Evolutionary conservation across 2,797 vertebrate species (phyloP), one percentile per base, ranked within the genome.

Genomic region (Eidolon dupreanum): DNA sequence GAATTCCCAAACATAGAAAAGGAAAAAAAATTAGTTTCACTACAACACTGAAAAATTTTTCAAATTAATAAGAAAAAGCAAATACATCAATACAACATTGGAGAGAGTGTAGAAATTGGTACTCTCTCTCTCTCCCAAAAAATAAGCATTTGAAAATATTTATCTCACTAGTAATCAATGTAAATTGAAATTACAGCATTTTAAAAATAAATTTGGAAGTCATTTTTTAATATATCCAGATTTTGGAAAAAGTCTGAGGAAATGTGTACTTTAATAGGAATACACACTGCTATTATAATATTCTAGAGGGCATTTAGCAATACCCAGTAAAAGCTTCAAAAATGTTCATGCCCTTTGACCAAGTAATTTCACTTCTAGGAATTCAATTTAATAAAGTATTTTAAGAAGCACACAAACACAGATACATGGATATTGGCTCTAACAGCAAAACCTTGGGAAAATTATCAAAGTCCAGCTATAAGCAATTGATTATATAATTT

Each of bases 351-450:
- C 16, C 61, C 41, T 95, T 70, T 96, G 55, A 74, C 11, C 68
- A 93, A 81, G 59, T 31, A 86, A 85, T 85, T 95, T 93, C 16
- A 74, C 49, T 88, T 93, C 63, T 95, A 94, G 7, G 41, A 82
- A 86, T 85, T 95, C 24, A 83, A 70, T 4, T 26, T 86, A 78
- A 55, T 84, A 68, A 93, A 88, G 46, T 68, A 86, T 38, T 57
- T 93, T 96, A 43, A 84, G 70, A 95, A 61, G 53, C 77, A 59
- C 43, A 38, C 16, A 89, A 81, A 90, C 36, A 86, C 46, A 68
- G 24, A 38, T 26, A 49, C 19, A 55, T 12, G 68, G 28, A 51
- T 75, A 12, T 74, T 89, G n/a, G 1, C 74, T 84, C 57, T 74
- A 90, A 89, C 0, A 57, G 28, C 41, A 75, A 96, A 94, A 38